Percentiles rank a stretch among this genome's conserved stretches.
Evolutionary conservation across 1,140 invertebrate genomes (phyloP).

Genomic region (Drosophila sp.): DNA sequence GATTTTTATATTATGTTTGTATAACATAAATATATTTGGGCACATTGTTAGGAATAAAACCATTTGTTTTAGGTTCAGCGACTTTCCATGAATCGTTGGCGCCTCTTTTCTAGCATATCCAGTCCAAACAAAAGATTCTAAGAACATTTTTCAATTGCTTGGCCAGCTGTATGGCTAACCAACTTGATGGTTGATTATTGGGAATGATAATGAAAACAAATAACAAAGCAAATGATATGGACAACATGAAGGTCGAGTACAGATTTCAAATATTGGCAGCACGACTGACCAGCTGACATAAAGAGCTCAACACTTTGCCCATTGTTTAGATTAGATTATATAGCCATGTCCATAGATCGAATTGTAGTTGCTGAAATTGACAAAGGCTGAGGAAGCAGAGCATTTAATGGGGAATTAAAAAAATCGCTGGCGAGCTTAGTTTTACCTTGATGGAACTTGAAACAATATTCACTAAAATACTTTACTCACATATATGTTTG

Average conservation of each 20-base stretch:
- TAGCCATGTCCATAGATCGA: conserved; percentile 19
- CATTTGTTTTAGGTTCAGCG: conserved; percentile 14
- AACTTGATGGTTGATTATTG: conserved; percentile 3
- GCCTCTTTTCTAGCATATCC: not conserved
- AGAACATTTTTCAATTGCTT: conserved; percentile 15
- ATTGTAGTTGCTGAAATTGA: conserved; percentile 26
- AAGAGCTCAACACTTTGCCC: conserved; percentile 25
- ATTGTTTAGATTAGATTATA: conserved; percentile 47
- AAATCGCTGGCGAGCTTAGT: conserved; percentile 4
- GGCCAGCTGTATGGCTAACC: conserved; percentile 15
- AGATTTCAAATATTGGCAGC: not conserved
- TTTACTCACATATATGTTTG: conserved; percentile 7
- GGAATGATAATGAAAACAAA: conserved; percentile 8
- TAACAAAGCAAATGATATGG: conserved; percentile 6
- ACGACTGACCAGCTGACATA: conserved; percentile 32
- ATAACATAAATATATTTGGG: conserved; percentile 15
- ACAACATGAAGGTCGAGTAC: conserved; percentile 25
- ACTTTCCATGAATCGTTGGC: conserved; percentile 7
- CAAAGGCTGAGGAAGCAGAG: conserved; percentile 17
- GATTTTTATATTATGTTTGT: conserved; percentile 3
- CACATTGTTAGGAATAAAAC: not conserved
- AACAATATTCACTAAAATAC: conserved; percentile 14
- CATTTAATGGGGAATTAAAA: conserved; percentile 3
- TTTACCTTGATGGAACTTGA: conserved; percentile 33
- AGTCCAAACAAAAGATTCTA: conserved; percentile 18